Conservation (phyloP, 2,888 invertebrate species). For the Oscheius onirici region DNA sequence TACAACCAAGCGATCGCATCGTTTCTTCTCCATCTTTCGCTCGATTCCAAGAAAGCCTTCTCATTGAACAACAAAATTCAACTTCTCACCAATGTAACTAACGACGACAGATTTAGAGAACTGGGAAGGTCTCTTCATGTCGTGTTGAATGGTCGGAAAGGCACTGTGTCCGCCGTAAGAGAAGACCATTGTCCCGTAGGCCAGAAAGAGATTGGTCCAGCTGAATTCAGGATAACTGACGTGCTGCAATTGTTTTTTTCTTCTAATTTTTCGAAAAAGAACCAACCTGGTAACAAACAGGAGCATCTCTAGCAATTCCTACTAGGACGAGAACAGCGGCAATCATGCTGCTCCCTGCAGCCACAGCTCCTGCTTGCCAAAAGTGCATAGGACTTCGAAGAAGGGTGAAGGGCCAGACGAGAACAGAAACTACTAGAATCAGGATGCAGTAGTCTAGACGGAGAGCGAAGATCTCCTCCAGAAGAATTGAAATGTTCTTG, state of each 20-base stretch:
- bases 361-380: constrained; percentile 37
- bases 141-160: constrained; percentile 87
- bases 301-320: constrained; percentile 38
- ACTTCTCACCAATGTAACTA: constrained; percentile 44
- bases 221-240: constrained; percentile 75
- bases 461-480: constrained; percentile 45
- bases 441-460: constrained; percentile 50
- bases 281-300: constrained; percentile 30
- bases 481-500: constrained; percentile 50
- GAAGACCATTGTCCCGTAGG: constrained; percentile 76
- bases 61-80: no score
- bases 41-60: no score
- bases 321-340: constrained; percentile 40
- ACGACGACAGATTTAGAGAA: constrained; percentile 47
- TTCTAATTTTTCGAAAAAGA: neutral
- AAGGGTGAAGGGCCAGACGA: constrained; percentile 49
- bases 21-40: no score
- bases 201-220: constrained; percentile 79
- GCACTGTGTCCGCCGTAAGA: constrained; percentile 78
- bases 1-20: no score
- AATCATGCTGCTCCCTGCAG: constrained; percentile 37
- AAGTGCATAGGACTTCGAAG: constrained; percentile 55
- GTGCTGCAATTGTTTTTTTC: constrained; percentile 40
- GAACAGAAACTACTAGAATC: constrained; percentile 41
- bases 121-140: constrained; percentile 80